Conservation (phyloP, 1,140 invertebrate species). For the Euschistus heros region DNA sequence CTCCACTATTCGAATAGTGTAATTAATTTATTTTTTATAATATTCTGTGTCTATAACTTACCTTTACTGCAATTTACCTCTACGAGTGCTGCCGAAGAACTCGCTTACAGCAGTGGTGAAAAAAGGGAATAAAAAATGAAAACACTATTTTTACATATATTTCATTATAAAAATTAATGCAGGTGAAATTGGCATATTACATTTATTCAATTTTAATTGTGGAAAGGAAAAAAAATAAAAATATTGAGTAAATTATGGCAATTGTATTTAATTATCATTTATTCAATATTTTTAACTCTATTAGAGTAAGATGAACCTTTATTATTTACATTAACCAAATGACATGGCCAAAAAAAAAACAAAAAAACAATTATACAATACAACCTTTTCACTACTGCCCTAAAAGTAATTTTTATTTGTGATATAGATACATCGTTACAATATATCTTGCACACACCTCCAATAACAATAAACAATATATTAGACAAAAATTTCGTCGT, state of each 20-base stretch:
- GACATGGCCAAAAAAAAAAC: constrained; percentile 9
- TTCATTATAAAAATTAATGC: too few species aligned
- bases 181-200: too few species aligned
- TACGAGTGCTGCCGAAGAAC: too few species aligned
- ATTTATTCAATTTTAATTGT: too few species aligned
- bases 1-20: too few species aligned
- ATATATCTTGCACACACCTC: not conserved
- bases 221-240: too few species aligned
- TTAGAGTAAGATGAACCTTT: constrained; percentile 10
- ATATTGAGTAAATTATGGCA: not conserved
- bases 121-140: too few species aligned
- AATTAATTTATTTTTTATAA: too few species aligned
- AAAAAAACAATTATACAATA: constrained; percentile 8
- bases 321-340: constrained; percentile 15
- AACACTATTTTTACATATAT: too few species aligned
- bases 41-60: too few species aligned
- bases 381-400: constrained; percentile 12
- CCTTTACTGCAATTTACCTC: too few species aligned
- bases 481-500: not conserved
- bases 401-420: constrained; percentile 4
- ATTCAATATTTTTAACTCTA: constrained; percentile 16
- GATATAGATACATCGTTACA: constrained; percentile 6
- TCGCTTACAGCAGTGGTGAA: too few species aligned
- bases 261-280: constrained; percentile 14
- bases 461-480: not conserved